Evolutionary conservation across 2,888 invertebrate genomes (phyloP).

Genomic region (Trissolcus japonicus): DNA sequence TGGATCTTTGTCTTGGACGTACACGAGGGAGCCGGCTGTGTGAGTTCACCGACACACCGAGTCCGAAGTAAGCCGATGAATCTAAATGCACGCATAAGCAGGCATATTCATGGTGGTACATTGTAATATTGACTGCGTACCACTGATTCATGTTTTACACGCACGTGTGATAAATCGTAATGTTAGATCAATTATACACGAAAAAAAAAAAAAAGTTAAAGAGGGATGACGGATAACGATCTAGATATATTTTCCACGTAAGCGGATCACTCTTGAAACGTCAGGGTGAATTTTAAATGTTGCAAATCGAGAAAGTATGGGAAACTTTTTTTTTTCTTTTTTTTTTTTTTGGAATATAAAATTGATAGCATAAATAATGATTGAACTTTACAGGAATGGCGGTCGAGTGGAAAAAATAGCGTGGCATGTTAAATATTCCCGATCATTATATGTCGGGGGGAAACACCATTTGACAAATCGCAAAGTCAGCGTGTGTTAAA

Average conservation of each 20-base stretch:
- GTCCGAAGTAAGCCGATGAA: slow-evolving; percentile 36
- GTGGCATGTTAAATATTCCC: not conserved
- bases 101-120: slow-evolving; percentile 39
- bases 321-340: not conserved
- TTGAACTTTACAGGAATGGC: too few species aligned
- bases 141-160: slow-evolving; percentile 52
- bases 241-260: slow-evolving; percentile 21
- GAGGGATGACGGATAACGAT: slow-evolving; percentile 28
- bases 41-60: slow-evolving; percentile 14
- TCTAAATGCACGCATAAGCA: slow-evolving; percentile 50
- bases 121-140: slow-evolving; percentile 51
- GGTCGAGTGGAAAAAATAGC: not conserved
- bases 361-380: too few species aligned
- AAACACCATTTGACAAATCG: slow-evolving; percentile 2
- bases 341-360: not conserved
- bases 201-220: slow-evolving; percentile 16
- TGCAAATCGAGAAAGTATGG: not conserved
- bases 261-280: slow-evolving; percentile 11
- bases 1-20: slow-evolving; percentile 26
- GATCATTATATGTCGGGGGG: not conserved
- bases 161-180: slow-evolving; percentile 48
- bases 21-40: slow-evolving; percentile 9
- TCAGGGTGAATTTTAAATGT: slow-evolving; percentile 7
- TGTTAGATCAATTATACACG: slow-evolving; percentile 46
- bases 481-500: not conserved